Evolutionary conservation across 2,797 vertebrate genomes (phyloP).

Genomic region (Channallabes apus): DNA sequence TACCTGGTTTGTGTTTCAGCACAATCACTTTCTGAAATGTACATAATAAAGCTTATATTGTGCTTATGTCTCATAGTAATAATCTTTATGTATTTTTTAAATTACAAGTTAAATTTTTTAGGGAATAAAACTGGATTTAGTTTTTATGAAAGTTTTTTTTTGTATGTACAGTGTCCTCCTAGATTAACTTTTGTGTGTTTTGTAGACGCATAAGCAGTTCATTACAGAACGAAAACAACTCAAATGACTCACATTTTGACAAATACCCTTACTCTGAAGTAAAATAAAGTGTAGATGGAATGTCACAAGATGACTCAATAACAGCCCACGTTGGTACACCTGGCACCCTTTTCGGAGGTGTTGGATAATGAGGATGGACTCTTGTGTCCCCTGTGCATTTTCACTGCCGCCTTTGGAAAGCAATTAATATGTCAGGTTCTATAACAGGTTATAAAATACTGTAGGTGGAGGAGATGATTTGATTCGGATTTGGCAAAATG

Average conservation of each 20-base stretch:
- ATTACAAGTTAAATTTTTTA: too few species aligned
- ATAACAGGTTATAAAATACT: slow-evolving; percentile 12
- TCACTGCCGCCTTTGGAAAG: background rate
- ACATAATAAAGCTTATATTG: too few species aligned
- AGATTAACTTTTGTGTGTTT: background rate
- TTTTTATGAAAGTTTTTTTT: background rate
- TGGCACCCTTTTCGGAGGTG: background rate
- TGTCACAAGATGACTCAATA: background rate
- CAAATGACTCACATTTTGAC: background rate
- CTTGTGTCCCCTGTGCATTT: background rate
- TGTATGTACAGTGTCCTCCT: background rate
- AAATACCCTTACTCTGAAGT: background rate
- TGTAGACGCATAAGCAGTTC: background rate
- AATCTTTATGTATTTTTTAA: too few species aligned
- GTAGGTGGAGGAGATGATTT: slow-evolving; percentile 9
- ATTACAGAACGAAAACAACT: background rate
- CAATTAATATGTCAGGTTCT: slow-evolving; percentile 9
- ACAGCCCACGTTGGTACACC: background rate
- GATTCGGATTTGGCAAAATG: background rate
- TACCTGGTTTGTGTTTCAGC: too few species aligned
- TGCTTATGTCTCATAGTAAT: too few species aligned
- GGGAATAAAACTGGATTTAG: too few species aligned
- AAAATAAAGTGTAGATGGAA: background rate
- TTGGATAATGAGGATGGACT: slow-evolving; percentile 3
- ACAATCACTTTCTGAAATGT: too few species aligned